A percentile compares a stretch with the other conserved stretches of the same genome.
Evolutionary conservation across 2,797 vertebrate genomes (phyloP).

Genomic region (Danio jaintianensis): DNA sequence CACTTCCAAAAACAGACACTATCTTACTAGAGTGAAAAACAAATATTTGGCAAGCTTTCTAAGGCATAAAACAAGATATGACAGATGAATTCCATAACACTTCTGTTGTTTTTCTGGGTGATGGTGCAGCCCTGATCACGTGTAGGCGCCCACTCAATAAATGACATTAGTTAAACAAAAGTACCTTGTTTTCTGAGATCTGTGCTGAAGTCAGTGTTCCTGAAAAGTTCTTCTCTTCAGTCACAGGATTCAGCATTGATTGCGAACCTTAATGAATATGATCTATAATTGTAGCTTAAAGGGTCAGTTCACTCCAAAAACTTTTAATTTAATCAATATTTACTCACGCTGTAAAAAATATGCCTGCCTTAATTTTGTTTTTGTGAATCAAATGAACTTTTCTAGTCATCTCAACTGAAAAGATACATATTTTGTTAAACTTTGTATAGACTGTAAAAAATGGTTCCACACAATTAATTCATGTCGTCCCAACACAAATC

Average conservation of each 20-base stretch:
- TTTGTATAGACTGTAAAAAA: too few relatives aligned
- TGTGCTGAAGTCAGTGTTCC: neutral
- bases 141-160: neutral
- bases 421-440: too few relatives aligned
- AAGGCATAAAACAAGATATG: slow-evolving; percentile 10
- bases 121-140: neutral
- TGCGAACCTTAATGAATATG: too few relatives aligned
- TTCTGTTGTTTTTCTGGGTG: slow-evolving; percentile 4
- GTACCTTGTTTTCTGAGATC: neutral
- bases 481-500: too few relatives aligned
- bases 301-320: too few relatives aligned
- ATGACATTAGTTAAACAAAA: neutral
- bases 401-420: too few relatives aligned
- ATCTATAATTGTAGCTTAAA: too few relatives aligned
- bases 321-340: too few relatives aligned
- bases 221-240: neutral
- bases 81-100: neutral
- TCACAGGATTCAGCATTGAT: neutral
- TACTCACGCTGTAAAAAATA: too few relatives aligned
- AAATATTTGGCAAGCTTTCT: slow-evolving; percentile 8
- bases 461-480: too few relatives aligned
- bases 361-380: too few relatives aligned
- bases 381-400: too few relatives aligned
- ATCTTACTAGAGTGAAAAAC: slow-evolving; percentile 23
- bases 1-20: slow-evolving; percentile 16